Conservation (phyloP, 2,797 vertebrate genomes). For the Capromys pilorides region DNA sequence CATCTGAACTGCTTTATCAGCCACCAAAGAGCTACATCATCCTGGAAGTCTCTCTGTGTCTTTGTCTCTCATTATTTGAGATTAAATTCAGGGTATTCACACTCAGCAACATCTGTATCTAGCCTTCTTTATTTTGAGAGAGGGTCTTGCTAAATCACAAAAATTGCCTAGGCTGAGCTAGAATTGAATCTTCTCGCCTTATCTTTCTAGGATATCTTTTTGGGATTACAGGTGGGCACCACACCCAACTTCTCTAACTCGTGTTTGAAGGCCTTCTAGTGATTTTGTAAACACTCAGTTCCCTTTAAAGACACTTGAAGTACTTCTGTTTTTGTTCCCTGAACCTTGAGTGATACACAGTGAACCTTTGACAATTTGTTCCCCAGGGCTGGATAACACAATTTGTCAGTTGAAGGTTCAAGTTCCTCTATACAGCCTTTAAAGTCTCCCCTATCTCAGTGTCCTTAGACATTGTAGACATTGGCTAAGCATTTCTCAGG, state of each 20-base stretch:
- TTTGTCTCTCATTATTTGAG: neutral
- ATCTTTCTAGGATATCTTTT: neutral
- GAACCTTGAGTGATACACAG: neutral
- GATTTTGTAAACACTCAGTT: conserved; percentile 7
- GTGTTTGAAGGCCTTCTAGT: neutral
- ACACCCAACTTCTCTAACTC: neutral
- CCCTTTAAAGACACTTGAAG: neutral
- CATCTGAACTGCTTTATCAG: neutral
- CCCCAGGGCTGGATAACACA: neutral
- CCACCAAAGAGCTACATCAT: neutral
- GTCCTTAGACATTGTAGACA: neutral
- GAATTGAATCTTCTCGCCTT: neutral
- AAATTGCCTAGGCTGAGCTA: neutral
- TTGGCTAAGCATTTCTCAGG: neutral
- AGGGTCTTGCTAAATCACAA: neutral
- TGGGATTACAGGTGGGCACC: neutral
- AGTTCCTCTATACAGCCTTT: neutral
- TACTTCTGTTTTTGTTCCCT: neutral
- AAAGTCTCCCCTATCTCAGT: neutral
- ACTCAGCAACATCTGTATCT: neutral
- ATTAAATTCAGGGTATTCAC: neutral
- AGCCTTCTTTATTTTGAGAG: neutral
- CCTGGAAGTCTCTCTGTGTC: neutral
- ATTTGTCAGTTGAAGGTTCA: neutral
- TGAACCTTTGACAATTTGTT: neutral